Conservation (phyloP, 2,888 invertebrate genomes). For the Amphipoea lucens region DNA sequence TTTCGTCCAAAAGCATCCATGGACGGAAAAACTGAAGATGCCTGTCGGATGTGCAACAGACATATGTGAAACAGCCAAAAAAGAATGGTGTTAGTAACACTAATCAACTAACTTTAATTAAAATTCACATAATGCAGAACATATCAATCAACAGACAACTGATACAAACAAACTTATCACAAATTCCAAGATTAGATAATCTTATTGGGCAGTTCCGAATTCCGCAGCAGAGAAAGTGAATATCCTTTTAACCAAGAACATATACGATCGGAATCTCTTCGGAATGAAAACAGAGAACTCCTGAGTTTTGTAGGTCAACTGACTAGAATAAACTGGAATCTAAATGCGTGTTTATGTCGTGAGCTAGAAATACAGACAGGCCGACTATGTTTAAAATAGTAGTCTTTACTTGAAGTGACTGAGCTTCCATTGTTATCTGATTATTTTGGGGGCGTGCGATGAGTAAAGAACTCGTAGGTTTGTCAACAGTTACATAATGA, state of each 20-base stretch:
- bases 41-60: background rate
- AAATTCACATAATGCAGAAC: slow-evolving; percentile 1
- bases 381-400: slow-evolving; percentile 62
- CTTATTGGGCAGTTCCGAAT: slow-evolving; percentile 35
- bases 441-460: slow-evolving; percentile 43
- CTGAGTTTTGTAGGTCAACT: slow-evolving; percentile 64
- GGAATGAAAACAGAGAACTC: slow-evolving; percentile 62
- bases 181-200: slow-evolving; percentile 20
- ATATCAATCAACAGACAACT: slow-evolving; percentile 3
- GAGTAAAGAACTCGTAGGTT: slow-evolving; percentile 42
- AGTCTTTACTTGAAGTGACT: slow-evolving; percentile 44
- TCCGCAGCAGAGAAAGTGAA: slow-evolving; percentile 44
- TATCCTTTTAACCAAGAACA: slow-evolving; percentile 47
- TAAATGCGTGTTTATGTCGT: slow-evolving; percentile 62
- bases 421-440: slow-evolving; percentile 44
- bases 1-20: background rate
- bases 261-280: slow-evolving; percentile 54
- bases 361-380: slow-evolving; percentile 65
- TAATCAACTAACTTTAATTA: background rate
- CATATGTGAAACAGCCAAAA: background rate
- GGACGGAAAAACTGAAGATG: background rate
- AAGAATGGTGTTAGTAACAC: slow-evolving; percentile 2
- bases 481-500: slow-evolving; percentile 48
- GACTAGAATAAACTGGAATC: slow-evolving; percentile 64
- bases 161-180: slow-evolving; percentile 5